phyloP scores from a whole-genome alignment of 2,113 vertebrate genomes.

The Trematomus loennbergii region DNA sequence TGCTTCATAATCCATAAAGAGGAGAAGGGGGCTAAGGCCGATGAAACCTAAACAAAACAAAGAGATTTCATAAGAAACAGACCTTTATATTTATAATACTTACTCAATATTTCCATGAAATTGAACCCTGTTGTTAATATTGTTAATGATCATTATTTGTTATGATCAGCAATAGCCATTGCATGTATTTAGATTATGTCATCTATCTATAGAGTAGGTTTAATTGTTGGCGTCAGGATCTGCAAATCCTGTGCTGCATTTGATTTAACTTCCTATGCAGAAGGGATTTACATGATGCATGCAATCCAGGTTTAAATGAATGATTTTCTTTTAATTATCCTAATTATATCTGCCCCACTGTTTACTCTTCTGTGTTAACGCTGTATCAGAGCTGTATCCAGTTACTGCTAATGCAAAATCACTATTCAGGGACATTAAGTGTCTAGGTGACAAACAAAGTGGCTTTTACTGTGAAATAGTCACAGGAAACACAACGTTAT shows the following conservation, averaged over 20 bases:
- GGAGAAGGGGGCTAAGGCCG: conserved; percentile 87
- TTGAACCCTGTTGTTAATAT: background rate
- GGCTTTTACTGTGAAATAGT: conserved; percentile 4
- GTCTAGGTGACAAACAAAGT: background rate
- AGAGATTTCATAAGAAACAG: conserved; percentile 41
- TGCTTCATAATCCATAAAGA: conserved; percentile 76
- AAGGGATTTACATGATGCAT: background rate
- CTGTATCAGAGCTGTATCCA: too few species aligned
- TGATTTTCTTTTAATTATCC: too few species aligned
- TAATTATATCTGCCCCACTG: too few species aligned
- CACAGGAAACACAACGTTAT: conserved; percentile 1
- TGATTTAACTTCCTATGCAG: background rate
- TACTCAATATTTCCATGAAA: background rate
- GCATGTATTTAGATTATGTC: background rate
- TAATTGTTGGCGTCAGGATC: background rate
- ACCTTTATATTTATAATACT: background rate
- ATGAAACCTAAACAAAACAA: conserved; percentile 88
- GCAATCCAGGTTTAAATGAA: too few species aligned
- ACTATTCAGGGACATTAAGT: background rate
- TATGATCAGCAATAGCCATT: background rate
- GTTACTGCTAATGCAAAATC: too few species aligned
- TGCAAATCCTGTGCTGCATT: background rate
- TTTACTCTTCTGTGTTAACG: too few species aligned
- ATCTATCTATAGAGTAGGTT: background rate
- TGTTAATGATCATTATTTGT: background rate